A percentile compares a stretch with the other conserved stretches of the same genome.
Evolutionary conservation across 2,797 vertebrate species (phyloP).

Genomic region (Bradypus variegatus): DNA sequence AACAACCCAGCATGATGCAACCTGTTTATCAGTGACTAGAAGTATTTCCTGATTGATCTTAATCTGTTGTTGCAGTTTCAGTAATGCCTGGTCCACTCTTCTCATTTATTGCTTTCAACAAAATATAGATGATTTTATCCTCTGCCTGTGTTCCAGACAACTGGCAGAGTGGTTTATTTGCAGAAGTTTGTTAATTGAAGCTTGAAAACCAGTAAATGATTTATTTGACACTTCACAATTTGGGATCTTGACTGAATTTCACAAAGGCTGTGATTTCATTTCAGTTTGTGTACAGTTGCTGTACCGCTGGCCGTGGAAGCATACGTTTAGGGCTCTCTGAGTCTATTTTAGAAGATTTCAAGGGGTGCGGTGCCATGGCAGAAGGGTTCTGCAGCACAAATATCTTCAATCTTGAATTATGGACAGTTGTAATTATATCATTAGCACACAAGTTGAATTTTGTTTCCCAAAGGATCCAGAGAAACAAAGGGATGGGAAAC

Average conservation of each 20-base stretch:
- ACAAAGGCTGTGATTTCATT: background rate
- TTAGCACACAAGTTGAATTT: background rate
- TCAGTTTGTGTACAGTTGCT: fast-evolving
- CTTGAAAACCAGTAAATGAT: background rate
- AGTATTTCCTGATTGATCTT: background rate
- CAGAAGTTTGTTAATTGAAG: background rate
- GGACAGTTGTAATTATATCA: fast-evolving
- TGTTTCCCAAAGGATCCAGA: background rate
- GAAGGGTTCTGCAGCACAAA: fast-evolving
- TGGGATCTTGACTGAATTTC: background rate
- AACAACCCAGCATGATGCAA: background rate
- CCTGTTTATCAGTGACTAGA: background rate
- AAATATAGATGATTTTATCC: background rate
- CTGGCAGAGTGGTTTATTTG: fast-evolving
- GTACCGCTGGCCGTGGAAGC: fast-evolving
- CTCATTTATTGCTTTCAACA: background rate
- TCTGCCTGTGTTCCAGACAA: fast-evolving
- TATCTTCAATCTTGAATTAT: fast-evolving
- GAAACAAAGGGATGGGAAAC: background rate
- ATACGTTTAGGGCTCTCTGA: fast-evolving
- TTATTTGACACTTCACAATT: background rate
- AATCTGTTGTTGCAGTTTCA: fast-evolving
- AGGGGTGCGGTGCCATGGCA: fast-evolving
- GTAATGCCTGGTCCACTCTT: fast-evolving
- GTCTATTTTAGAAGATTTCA: fast-evolving